Evolutionary conservation across 2,113 vertebrate genomes (phyloP).

Genomic region (Dasyurus viverrinus): DNA sequence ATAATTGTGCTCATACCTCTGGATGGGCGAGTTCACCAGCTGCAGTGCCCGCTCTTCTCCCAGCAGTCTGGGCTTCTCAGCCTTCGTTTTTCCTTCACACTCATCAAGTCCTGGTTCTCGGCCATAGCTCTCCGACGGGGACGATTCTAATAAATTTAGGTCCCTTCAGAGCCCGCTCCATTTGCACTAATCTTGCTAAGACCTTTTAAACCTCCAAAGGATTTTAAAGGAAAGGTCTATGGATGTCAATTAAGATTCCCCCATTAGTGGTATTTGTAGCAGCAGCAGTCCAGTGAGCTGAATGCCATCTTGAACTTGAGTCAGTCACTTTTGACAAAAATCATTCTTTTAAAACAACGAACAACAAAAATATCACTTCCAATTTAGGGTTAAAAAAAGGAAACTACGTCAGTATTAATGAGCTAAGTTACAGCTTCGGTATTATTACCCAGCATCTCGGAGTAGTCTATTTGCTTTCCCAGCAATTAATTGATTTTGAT

Average conservation of each 20-base stretch:
- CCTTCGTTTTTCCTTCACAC: background rate
- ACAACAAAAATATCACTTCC: slow-evolving; percentile 54
- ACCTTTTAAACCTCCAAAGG: background rate
- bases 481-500: background rate
- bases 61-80: background rate
- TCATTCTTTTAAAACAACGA: slow-evolving; percentile 7
- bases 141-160: background rate
- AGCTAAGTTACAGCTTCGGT: background rate
- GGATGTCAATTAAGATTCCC: background rate
- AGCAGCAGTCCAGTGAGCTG: background rate
- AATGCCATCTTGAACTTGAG: background rate
- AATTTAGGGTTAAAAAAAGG: background rate
- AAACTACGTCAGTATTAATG: slow-evolving; percentile 43
- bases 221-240: background rate
- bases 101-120: background rate
- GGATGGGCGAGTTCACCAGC: slow-evolving; percentile 42
- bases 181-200: slow-evolving; percentile 34
- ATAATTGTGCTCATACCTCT: slow-evolving; percentile 51
- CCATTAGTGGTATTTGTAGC: background rate
- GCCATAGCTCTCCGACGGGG: background rate
- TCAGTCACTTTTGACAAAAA: background rate
- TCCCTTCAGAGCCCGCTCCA: background rate
- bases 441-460: background rate
- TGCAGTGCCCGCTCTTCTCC: background rate
- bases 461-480: background rate